Conservation (phyloP, 2,888 invertebrate genomes). For the Callinectes sapidus region DNA sequence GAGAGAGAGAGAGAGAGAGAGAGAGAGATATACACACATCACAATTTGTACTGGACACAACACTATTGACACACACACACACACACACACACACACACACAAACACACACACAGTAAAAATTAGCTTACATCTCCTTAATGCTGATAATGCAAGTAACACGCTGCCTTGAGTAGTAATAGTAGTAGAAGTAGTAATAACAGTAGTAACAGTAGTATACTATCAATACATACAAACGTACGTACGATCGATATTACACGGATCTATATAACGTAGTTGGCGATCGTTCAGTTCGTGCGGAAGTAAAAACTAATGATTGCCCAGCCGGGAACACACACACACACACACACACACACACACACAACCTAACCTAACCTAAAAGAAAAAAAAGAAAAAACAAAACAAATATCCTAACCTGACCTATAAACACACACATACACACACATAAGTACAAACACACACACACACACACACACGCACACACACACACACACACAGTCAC, state of each 20-base stretch:
- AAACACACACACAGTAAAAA: neutral
- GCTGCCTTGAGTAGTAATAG: neutral
- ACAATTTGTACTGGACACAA: neutral
- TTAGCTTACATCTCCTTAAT: neutral
- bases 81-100: constrained; percentile 16
- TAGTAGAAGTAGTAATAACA: neutral
- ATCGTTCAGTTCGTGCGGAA: neutral
- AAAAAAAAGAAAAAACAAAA: too few relatives aligned
- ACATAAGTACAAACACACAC: neutral
- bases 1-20: neutral
- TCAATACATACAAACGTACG: neutral
- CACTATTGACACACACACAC: neutral
- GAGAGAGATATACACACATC: neutral
- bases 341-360: neutral
- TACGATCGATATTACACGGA: neutral
- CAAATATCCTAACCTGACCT: too few relatives aligned
- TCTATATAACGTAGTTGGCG: neutral
- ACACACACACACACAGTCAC: constrained; percentile 13
- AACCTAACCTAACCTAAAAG: too few relatives aligned
- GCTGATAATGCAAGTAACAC: neutral
- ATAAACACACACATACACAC: neutral
- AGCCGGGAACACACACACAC: neutral
- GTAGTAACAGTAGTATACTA: neutral
- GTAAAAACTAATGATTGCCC: constrained; percentile 14
- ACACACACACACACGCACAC: neutral